Conservation (phyloP, 2,797 vertebrate genomes). For the Mallotus villosus region DNA sequence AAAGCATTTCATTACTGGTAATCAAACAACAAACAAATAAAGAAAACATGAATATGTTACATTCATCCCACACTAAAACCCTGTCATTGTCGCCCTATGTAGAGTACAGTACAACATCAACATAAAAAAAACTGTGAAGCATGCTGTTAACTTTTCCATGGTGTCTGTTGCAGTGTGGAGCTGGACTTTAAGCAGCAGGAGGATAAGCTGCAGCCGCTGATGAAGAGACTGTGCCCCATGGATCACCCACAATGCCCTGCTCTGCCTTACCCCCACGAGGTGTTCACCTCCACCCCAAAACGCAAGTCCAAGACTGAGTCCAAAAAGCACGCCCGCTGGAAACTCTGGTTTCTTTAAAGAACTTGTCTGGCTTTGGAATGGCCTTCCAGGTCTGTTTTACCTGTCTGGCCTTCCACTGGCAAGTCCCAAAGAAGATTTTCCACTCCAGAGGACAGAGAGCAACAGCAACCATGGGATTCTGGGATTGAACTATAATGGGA, state of each 20-base stretch:
- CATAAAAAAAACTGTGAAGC: not conserved
- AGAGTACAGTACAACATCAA: not conserved
- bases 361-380: constrained; percentile 42
- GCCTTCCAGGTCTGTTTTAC: constrained; percentile 43
- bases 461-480: constrained; percentile 27
- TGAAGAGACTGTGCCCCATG: constrained; percentile 91
- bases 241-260: constrained; percentile 90
- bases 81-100: not conserved
- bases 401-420: constrained; percentile 31
- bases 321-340: constrained; percentile 98
- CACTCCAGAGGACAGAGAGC: constrained; percentile 38
- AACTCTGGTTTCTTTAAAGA: constrained; percentile 98
- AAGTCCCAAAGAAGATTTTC: constrained; percentile 42
- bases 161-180: constrained; percentile 84
- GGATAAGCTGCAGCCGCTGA: constrained; percentile 93
- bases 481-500: constrained; percentile 49
- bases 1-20: not conserved
- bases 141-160: not conserved
- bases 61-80: not conserved
- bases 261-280: constrained; percentile 96
- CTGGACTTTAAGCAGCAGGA: constrained; percentile 98
- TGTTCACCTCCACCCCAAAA: constrained; percentile 94
- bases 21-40: not conserved
- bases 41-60: not conserved
- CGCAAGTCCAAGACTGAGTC: constrained; percentile 98